Conservation (phyloP, 2,113 vertebrate species). For the Syngnathoides biaculeatus region DNA sequence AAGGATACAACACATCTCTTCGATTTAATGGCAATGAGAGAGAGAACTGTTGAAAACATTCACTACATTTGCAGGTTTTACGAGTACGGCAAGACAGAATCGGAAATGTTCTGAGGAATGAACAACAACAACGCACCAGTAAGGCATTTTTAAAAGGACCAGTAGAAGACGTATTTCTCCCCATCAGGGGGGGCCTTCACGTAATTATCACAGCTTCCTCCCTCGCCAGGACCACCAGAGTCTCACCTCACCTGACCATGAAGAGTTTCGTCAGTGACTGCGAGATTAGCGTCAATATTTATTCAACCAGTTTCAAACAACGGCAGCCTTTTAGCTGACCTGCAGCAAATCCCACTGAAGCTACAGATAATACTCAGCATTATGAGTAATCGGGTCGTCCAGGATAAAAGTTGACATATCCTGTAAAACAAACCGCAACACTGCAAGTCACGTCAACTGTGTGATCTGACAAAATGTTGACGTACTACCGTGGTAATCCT, state of each 20-base stretch:
- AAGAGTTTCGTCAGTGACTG: not conserved
- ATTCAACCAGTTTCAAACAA: conserved; percentile 19
- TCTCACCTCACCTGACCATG: conserved; percentile 6
- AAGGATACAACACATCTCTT: not conserved
- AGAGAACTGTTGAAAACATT: not conserved
- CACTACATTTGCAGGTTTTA: not conserved
- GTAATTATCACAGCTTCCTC: not conserved
- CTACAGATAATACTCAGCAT: conserved; percentile 25
- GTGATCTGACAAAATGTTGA: not conserved
- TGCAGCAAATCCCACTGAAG: conserved; percentile 16
- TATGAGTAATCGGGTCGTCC: conserved; percentile 41
- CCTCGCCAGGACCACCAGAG: not conserved
- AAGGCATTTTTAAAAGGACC: not conserved
- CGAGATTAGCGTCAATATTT: conserved; percentile 19
- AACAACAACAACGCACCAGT: not conserved
- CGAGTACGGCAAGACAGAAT: not conserved
- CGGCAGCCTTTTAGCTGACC: conserved; percentile 14
- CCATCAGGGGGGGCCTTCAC: too few species aligned
- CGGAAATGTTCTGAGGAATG: not conserved
- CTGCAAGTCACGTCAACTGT: not conserved
- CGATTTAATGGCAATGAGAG: not conserved
- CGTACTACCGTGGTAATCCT: not conserved
- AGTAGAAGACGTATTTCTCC: too few species aligned
- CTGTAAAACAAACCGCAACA: conserved; percentile 17
- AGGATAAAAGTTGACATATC: conserved; percentile 25